A percentile compares a stretch with the other conserved stretches of the same genome.
Evolutionary conservation across 2,888 invertebrate genomes (phyloP).

Genomic region (Tenthredo mesomela): DNA sequence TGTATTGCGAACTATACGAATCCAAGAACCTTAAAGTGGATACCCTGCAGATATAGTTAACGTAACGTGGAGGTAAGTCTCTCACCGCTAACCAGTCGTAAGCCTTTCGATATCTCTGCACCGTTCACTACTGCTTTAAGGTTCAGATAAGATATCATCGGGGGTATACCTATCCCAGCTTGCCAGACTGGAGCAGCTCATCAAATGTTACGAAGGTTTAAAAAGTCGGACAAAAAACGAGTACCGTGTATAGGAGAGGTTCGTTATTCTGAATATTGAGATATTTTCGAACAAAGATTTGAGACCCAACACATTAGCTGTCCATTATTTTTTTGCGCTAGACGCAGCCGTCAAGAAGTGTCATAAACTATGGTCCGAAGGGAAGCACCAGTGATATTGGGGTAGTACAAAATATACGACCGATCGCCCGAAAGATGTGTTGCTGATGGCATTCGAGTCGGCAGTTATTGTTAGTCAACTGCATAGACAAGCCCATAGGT

Average conservation of each 20-base stretch:
- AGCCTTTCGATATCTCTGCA: constrained; percentile 39
- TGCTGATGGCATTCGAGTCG: not conserved
- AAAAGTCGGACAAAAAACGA: constrained; percentile 37
- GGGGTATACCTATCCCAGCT: constrained; percentile 27
- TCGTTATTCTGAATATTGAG: constrained; percentile 41
- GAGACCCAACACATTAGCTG: constrained; percentile 11
- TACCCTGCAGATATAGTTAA: not conserved
- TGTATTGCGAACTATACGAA: not conserved
- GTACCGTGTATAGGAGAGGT: not conserved
- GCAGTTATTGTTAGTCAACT: not conserved
- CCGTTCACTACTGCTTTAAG: constrained; percentile 15
- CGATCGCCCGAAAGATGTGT: not conserved
- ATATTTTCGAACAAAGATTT: constrained; percentile 29
- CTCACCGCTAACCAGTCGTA: not conserved
- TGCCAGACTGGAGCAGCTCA: constrained; percentile 11
- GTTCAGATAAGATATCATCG: constrained; percentile 34
- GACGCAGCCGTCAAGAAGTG: constrained; percentile 18
- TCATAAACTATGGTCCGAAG: constrained; percentile 46
- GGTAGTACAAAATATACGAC: constrained; percentile 10
- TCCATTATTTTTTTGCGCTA: constrained; percentile 22
- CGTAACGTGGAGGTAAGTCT: not conserved
- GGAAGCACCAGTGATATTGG: not conserved
- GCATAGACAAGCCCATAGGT: not conserved
- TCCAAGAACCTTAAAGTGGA: not conserved
- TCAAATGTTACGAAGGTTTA: constrained; percentile 9